These are phyloP conservation scores for Prorops nasuta DNA, from an alignment of 1,140 invertebrate species.

Conservation along the genomic window DNA sequence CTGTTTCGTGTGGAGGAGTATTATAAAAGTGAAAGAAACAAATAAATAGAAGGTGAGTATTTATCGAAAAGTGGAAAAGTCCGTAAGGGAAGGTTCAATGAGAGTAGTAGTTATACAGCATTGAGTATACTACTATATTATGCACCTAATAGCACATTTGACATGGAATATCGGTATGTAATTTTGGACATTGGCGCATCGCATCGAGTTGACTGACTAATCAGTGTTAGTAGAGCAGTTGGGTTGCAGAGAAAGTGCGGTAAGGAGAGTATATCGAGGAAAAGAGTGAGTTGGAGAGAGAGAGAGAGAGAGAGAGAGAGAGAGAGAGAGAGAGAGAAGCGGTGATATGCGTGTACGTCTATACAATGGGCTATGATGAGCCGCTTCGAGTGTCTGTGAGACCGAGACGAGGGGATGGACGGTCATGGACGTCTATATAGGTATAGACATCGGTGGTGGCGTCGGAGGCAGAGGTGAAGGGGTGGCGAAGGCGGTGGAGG, in stretches of 20 bases:
- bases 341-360: neutral
- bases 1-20: neutral
- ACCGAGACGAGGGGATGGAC: neutral
- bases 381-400: neutral
- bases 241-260: too few relatives aligned
- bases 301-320: neutral
- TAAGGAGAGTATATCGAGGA: too few relatives aligned
- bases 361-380: constrained; percentile 4
- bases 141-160: too few relatives aligned
- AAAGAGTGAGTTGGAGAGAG: neutral
- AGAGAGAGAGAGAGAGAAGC: neutral
- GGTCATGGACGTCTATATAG: too few relatives aligned
- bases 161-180: neutral
- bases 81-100: neutral
- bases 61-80: neutral
- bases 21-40: too few relatives aligned
- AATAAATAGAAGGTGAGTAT: neutral
- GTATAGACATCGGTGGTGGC: too few relatives aligned
- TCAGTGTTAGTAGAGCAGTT: too few relatives aligned
- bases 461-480: neutral
- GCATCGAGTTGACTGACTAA: too few relatives aligned
- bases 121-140: too few relatives aligned
- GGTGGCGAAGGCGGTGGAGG: constrained; percentile 11
- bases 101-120: too few relatives aligned
- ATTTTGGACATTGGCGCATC: too few relatives aligned